Evolutionary conservation across 1,140 invertebrate genomes (phyloP).

Genomic region (Aphis gossypii): DNA sequence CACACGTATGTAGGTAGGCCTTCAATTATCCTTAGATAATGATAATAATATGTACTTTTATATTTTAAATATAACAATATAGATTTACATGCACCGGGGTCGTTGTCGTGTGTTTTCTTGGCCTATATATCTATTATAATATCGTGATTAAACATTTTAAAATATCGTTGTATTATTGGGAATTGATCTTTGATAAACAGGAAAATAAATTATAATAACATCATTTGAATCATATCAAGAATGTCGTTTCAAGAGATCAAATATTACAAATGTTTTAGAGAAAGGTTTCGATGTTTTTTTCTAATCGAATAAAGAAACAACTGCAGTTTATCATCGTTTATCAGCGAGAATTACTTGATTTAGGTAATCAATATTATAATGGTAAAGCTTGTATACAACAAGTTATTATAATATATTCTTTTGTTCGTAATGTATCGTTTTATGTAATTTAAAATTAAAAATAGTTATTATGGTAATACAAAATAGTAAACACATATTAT

Average conservation of each 20-base stretch:
- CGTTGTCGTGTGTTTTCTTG: slow-evolving; percentile 3
- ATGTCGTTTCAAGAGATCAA: neutral
- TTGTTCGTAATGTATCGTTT: neutral
- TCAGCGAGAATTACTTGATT: neutral
- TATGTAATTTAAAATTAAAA: neutral
- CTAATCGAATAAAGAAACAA: neutral
- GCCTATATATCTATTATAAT: neutral
- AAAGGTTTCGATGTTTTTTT: neutral
- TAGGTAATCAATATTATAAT: neutral
- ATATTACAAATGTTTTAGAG: neutral
- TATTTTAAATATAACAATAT: neutral
- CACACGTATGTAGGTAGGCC: neutral
- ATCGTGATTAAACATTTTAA: neutral
- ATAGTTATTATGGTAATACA: neutral
- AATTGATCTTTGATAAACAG: neutral
- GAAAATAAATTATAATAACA: neutral
- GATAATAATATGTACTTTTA: neutral
- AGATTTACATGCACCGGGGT: neutral
- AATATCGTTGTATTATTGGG: neutral
- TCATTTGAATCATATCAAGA: neutral
- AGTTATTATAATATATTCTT: neutral
- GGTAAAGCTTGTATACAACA: too few relatives aligned
- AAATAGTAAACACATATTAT: neutral
- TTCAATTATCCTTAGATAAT: slow-evolving; percentile 20
- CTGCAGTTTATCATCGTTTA: neutral